Percentiles rank a stretch among this genome's conserved stretches.
phyloP scores from a whole-genome alignment of 1,140 invertebrate genomes.

The Anoplolepis gracilipes region DNA sequence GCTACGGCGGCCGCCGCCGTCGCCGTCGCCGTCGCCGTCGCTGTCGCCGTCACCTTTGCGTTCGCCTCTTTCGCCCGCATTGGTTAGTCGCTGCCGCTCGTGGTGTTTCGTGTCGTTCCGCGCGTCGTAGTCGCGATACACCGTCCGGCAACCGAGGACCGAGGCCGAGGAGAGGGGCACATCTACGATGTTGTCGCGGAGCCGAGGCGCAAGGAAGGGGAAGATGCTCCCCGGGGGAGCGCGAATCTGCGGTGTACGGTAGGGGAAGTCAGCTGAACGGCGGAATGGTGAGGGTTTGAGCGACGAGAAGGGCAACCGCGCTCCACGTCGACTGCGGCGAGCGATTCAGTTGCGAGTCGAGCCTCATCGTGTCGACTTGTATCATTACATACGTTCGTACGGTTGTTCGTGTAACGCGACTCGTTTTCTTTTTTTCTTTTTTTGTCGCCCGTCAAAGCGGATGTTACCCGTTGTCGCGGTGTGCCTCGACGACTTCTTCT shows the following conservation, averaged over 20 bases:
- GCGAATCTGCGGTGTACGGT: constrained; percentile 67
- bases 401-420: neutral
- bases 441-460: neutral
- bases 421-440: constrained; percentile 1
- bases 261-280: constrained; percentile 68
- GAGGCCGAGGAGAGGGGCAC: constrained; percentile 13
- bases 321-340: constrained; percentile 57
- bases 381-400: neutral
- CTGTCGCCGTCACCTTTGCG: constrained; percentile 64
- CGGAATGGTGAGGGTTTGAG: constrained; percentile 22
- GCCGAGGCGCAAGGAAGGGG: constrained; percentile 50
- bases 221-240: constrained; percentile 61
- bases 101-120: constrained; percentile 64
- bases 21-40: constrained; percentile 68
- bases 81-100: constrained; percentile 52
- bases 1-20: constrained; percentile 74
- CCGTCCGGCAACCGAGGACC: constrained; percentile 17
- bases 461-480: neutral
- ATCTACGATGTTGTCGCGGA: constrained; percentile 54
- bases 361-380: constrained; percentile 71
- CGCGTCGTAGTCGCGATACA: constrained; percentile 47
- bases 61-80: constrained; percentile 68
- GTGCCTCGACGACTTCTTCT: neutral
- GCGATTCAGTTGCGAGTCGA: constrained; percentile 75
- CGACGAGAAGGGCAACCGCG: constrained; percentile 61